phyloP scores from a whole-genome alignment of 2,888 invertebrate genomes.

The Ctena decussata region DNA sequence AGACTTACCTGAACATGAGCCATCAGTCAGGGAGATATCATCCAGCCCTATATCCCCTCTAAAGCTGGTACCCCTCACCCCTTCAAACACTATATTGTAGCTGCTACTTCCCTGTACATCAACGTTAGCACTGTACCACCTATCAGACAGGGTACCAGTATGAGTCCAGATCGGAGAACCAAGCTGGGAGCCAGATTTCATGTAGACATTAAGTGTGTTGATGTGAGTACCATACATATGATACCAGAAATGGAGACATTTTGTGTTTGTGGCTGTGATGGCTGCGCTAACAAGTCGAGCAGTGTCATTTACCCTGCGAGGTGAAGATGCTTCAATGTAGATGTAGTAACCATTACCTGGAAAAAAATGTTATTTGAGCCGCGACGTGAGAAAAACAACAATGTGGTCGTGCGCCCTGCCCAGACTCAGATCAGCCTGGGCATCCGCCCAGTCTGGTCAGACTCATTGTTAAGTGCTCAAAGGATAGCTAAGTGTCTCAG shows the following conservation, averaged over 20 bases:
- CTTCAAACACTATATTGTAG: constrained; percentile 82
- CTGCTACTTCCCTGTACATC: constrained; percentile 56
- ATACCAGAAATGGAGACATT: constrained; percentile 83
- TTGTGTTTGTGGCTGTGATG: constrained; percentile 56
- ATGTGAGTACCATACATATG: constrained; percentile 84
- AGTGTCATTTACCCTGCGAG: constrained; percentile 69
- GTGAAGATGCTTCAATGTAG: constrained; percentile 79
- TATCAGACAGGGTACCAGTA: constrained; percentile 76
- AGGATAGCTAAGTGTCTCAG: too few relatives aligned
- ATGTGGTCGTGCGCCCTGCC: too few relatives aligned
- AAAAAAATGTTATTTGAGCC: too few relatives aligned
- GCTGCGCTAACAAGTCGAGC: constrained; percentile 69
- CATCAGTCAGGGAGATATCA: constrained; percentile 75
- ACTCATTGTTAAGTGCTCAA: too few relatives aligned
- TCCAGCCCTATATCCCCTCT: constrained; percentile 82
- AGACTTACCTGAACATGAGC: constrained; percentile 67
- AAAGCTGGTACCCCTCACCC: constrained; percentile 74
- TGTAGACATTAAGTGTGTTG: constrained; percentile 77
- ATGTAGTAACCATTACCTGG: constrained; percentile 74
- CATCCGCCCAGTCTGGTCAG: too few relatives aligned
- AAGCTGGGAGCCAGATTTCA: constrained; percentile 58
- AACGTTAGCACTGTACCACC: constrained; percentile 78
- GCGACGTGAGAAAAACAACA: too few relatives aligned
- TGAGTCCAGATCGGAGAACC: constrained; percentile 76
- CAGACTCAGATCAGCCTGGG: too few relatives aligned